A percentile compares a stretch with the other conserved stretches of the same genome.
Evolutionary conservation across 2,888 invertebrate genomes (phyloP).

Genomic region (Ichneumoninae sp.): DNA sequence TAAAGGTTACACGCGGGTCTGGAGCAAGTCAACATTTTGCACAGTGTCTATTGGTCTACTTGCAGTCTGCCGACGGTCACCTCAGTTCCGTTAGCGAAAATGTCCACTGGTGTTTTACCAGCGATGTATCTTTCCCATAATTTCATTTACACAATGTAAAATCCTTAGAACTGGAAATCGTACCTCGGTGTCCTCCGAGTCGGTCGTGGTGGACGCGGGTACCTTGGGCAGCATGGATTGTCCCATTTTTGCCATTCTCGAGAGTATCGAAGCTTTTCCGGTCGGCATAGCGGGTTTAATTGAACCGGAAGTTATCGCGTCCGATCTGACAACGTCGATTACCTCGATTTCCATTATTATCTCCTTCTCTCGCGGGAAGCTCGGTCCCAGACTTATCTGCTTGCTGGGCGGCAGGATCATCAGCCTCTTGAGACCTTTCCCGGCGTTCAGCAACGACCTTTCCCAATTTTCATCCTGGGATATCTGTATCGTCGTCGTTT

Average conservation of each 20-base stretch:
- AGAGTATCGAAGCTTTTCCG: constrained; percentile 85
- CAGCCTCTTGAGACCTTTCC: constrained; percentile 74
- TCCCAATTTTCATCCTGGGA: constrained; percentile 80
- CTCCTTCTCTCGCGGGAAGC: constrained; percentile 79
- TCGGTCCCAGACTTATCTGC: constrained; percentile 81
- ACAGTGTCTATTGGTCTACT: too few relatives aligned
- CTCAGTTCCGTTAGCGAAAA: too few relatives aligned
- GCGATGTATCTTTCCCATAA: background rate
- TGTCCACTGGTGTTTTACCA: too few relatives aligned
- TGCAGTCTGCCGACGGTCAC: too few relatives aligned
- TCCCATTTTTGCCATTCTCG: constrained; percentile 87
- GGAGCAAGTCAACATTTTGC: too few relatives aligned
- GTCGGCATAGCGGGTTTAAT: constrained; percentile 63
- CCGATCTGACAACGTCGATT: constrained; percentile 70
- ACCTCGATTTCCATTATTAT: constrained; percentile 78
- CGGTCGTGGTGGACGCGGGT: constrained; percentile 80
- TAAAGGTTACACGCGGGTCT: too few relatives aligned
- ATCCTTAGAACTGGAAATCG: background rate
- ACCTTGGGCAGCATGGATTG: constrained; percentile 85
- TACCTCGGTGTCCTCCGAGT: constrained; percentile 85
- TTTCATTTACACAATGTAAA: background rate
- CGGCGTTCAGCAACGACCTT: constrained; percentile 73
- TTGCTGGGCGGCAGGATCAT: constrained; percentile 78
- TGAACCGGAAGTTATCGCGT: constrained; percentile 43
- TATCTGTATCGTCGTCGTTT: constrained; percentile 75